Conservation (phyloP, 2,888 invertebrate genomes). For the Thysanoteuthis rhombus region DNA sequence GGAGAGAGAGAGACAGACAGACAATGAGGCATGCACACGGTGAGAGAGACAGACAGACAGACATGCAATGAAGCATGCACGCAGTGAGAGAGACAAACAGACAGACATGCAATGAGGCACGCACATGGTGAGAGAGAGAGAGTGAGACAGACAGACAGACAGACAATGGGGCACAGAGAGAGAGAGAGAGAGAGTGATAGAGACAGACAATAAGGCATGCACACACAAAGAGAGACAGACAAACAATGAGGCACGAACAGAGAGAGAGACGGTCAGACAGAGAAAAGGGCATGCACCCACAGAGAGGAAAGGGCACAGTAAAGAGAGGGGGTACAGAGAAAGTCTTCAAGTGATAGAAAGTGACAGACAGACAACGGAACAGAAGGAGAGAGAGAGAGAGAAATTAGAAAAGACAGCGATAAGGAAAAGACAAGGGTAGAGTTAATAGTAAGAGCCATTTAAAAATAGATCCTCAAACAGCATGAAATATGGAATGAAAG, state of each 20-base stretch:
- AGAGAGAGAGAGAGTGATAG: background rate
- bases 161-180: background rate
- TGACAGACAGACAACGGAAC: background rate
- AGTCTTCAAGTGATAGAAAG: background rate
- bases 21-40: background rate
- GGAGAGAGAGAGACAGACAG: background rate
- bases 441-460: background rate
- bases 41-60: no score
- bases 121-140: no score
- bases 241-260: background rate
- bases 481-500: background rate
- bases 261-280: background rate
- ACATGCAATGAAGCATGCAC: fast-evolving
- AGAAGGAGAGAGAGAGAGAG: background rate
- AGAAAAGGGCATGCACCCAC: background rate
- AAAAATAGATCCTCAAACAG: background rate
- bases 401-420: background rate
- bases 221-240: background rate
- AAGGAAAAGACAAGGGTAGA: background rate
- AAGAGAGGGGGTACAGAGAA: no score
- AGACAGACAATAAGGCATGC: background rate
- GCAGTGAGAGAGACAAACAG: background rate
- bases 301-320: no score
- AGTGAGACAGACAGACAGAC: no score
- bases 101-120: background rate